These are phyloP conservation scores for Coremacera marginata DNA, from an alignment of 2,888 invertebrate species.

Conservation along the genomic window DNA sequence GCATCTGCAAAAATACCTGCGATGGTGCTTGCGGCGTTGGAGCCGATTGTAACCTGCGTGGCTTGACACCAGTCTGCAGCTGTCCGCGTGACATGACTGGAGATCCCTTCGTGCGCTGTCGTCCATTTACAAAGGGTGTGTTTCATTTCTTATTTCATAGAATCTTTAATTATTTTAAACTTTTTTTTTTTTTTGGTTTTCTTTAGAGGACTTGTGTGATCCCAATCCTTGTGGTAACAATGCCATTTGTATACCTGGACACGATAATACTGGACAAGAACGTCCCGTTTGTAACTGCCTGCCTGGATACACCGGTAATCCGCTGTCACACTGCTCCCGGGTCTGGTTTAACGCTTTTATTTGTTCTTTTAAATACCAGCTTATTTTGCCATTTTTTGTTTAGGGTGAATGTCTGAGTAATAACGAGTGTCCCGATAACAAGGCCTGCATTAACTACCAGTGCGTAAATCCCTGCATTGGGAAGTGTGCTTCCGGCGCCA, in stretches of 20 bases:
- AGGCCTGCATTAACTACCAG: constrained; percentile 83
- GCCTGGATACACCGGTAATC: constrained; percentile 83
- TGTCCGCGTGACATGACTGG: constrained; percentile 91
- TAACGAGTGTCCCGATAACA: constrained; percentile 80
- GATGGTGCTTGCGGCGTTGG: constrained; percentile 83
- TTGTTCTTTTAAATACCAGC: neutral
- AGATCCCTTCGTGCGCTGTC: constrained; percentile 84
- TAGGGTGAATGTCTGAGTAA: constrained; percentile 85
- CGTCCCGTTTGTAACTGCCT: constrained; percentile 89
- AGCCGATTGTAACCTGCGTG: constrained; percentile 82
- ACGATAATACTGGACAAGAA: constrained; percentile 84
- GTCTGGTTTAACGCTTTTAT: constrained; percentile 63
- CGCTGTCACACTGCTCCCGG: constrained; percentile 77
- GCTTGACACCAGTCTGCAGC: constrained; percentile 85
- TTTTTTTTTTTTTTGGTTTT: constrained; percentile 4
- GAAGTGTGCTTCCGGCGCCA: constrained; percentile 83
- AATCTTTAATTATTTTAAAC: neutral
- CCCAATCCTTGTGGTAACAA: constrained; percentile 87
- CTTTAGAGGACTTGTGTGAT: constrained; percentile 81
- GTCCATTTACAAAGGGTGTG: constrained; percentile 82
- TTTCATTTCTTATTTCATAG: constrained; percentile 48
- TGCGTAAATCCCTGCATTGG: constrained; percentile 82
- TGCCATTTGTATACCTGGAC: constrained; percentile 81
- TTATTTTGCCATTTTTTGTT: constrained; percentile 7
- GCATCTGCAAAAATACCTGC: constrained; percentile 87